A percentile compares a stretch with the other conserved stretches of the same genome.
Evolutionary conservation across 2,113 vertebrate species (phyloP).

Genomic region (Misgurnus mizolepis): DNA sequence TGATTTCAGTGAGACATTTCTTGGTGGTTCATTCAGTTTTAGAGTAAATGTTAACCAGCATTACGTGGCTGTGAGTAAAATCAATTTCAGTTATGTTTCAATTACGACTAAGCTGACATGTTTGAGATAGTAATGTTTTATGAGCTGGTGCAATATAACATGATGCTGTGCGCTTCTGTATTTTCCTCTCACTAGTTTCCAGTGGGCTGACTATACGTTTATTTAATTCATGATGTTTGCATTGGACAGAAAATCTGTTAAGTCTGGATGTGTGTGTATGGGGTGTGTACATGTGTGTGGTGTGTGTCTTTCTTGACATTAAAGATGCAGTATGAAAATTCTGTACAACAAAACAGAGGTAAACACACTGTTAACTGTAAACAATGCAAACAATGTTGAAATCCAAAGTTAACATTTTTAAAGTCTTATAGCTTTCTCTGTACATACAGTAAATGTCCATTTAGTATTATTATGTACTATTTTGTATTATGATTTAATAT

Average conservation of each 20-base stretch:
- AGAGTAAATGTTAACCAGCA: background rate
- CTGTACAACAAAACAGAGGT: no score
- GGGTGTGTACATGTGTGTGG: background rate
- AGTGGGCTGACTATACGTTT: conserved; percentile 4
- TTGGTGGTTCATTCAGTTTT: background rate
- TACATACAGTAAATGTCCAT: no score
- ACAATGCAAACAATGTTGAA: no score
- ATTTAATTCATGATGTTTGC: conserved; percentile 37
- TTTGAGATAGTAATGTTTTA: conserved; percentile 6
- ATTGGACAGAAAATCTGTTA: conserved; percentile 1
- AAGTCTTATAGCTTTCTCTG: no score
- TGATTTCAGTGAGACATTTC: background rate
- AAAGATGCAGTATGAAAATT: background rate
- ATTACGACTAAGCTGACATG: background rate
- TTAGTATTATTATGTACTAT: no score
- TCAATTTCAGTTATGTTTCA: background rate
- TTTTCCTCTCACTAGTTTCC: background rate
- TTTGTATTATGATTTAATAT: no score
- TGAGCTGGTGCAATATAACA: conserved; percentile 9
- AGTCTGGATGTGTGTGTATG: background rate
- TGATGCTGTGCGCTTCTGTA: background rate
- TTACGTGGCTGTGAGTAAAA: background rate
- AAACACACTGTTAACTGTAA: no score
- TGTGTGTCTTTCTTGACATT: background rate
- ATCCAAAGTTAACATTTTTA: no score